Base-by-base conservation (phyloP, 92 coral and sea anemone genomes). In the Porites divaricata region DNA sequence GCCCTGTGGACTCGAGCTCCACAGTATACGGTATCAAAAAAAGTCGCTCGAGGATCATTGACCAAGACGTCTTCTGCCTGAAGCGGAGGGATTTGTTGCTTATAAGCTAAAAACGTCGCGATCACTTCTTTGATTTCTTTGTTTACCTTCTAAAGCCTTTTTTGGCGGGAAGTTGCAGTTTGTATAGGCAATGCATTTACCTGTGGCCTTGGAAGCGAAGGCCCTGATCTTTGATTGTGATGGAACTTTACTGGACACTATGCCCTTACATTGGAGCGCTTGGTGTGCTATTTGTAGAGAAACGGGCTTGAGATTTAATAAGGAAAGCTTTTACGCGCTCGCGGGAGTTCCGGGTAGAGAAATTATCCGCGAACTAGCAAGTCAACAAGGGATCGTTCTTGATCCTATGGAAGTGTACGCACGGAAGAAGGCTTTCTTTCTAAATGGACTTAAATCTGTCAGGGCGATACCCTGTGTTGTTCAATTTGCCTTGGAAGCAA, bases 311-410 rank as follows among this genome's bases (percentile, higher is more conserved):
- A 86, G 69, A 67, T 96, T 86, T 85, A 84, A 88, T 61, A 92
- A 92, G 64, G 92, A 95, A 58, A 93, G 89, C 62, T 96, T 96
- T 73, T 83, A 84, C 41, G 94, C 95, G 3, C 78, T 86, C 41
- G 98, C 98, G 16, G 98, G 98, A 22, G 95, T 96, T 5, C 98
- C 98, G 19, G 98, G 98, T 0, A 89, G 94, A 86, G 89, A 94
- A 24, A 94, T 96, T 12, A 96, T 96, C 26, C 90, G 96, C 28
- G 87, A 83, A 57, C 84, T 96, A 26, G 98, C 98, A 5, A 89
- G 83, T 16, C 62, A 92, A 25, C 98, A 96, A 91, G 95, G 92
- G 57, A 94, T 96, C 20, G 75, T 68, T 45, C 75, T 96, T 12
- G 94, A 96, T 75, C 93, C 90, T 7, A 50, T 94, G 67, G 96